Evolutionary conservation across 2,888 invertebrate species (phyloP), one percentile per base, ranked within the genome.

Genomic region (Galerucella nymphaeae): DNA sequence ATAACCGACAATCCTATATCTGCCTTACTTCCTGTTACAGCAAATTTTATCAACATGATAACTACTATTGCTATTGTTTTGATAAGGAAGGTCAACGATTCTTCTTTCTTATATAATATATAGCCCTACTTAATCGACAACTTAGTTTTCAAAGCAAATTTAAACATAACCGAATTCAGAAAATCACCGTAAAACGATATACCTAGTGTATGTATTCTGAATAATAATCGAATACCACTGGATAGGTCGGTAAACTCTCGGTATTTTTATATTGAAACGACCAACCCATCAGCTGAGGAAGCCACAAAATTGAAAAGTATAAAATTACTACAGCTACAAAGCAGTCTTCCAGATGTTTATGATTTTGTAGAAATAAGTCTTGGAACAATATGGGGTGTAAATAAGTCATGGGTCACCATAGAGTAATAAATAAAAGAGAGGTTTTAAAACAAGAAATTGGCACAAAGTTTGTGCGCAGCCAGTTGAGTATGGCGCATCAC

Each of bases 231-330:
- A 53, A 53, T 50, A 14, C 14, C 8, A 16, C 2, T 18, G 16
- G 10, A 16, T 53, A 53, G 53, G 53, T 53, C 53, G 16, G 53
- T 53, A 53, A 53, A 53, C 53, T 53, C 18, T 53, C 2, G 53
- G 53, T 53, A 53, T 53, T 53, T 53, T 53, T 53, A 53, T 53
- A 53, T 9, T 53, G 53, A 53, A 53, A 53, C 53, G 53, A 16
- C 53, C 53, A 16, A 53, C 9, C 16, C 50, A 53, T n/a, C n/a
- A n/a, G 9, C 50, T n/a, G 9, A 53, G 50, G 50, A 53, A 53
- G 50, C 50, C 50, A 53, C 50, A 53, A 53, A 16, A 53, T 16
- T 53, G 50, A 9, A 10, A 53, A 5, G 50, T 53, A 53, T 53
- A 53, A 16, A 16, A 16, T 53, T 53, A 53, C 50, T 53, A 53